A percentile compares a stretch with the other conserved stretches of the same genome.
Evolutionary conservation across 2,888 invertebrate species (phyloP).

Genomic region (Epistrophella euchroma): DNA sequence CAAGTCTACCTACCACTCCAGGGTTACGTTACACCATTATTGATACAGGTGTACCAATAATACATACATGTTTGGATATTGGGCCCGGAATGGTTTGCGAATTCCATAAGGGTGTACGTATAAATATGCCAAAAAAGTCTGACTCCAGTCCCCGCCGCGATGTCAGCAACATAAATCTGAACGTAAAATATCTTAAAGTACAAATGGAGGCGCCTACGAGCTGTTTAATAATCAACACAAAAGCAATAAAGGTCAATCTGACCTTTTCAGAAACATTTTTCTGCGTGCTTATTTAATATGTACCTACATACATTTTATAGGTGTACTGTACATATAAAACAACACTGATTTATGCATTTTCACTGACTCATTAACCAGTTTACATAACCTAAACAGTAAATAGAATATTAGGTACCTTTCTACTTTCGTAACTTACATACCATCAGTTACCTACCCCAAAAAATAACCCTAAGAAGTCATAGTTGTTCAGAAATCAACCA

Average conservation of each 20-base stretch:
- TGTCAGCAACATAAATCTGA: background rate
- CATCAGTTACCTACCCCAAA: background rate
- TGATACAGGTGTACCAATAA: too few relatives aligned
- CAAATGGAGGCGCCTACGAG: background rate
- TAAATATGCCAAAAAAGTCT: background rate
- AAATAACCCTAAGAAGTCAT: background rate
- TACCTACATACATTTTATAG: background rate
- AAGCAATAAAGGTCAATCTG: slow-evolving; percentile 10
- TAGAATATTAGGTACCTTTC: slow-evolving; percentile 1
- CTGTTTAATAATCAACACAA: slow-evolving; percentile 9
- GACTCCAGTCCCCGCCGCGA: background rate
- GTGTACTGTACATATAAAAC: background rate
- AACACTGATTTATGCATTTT: slow-evolving; percentile 20
- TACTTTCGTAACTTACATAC: slow-evolving; percentile 1
- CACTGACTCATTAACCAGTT: slow-evolving; percentile 2
- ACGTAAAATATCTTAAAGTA: background rate
- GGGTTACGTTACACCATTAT: too few relatives aligned
- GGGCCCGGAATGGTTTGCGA: background rate
- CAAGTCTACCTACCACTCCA: too few relatives aligned
- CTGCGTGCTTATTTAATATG: slow-evolving; percentile 7
- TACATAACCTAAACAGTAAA: slow-evolving; percentile 1
- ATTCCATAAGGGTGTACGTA: background rate
- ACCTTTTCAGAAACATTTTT: slow-evolving; percentile 6
- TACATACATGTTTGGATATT: too few relatives aligned
- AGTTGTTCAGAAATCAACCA: slow-evolving; percentile 16